Conservation (phyloP, 64 coral and sea anemone species). For the Montipora foliosa region DNA sequence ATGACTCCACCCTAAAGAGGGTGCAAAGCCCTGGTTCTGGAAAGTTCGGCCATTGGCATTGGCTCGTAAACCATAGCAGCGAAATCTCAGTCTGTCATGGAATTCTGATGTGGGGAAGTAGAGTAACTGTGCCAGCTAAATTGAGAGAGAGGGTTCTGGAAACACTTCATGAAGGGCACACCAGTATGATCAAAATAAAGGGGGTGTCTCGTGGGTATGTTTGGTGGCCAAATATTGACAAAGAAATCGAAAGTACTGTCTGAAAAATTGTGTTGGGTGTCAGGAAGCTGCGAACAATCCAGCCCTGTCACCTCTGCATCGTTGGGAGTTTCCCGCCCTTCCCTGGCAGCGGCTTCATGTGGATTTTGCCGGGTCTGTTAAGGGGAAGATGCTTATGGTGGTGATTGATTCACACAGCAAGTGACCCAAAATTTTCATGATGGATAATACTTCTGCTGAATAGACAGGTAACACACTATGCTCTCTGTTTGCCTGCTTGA, state of each 20-base stretch:
- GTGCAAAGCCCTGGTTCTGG: neutral
- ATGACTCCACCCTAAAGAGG: neutral
- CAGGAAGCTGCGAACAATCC: no score
- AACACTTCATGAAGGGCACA: neutral
- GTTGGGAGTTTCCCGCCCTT: no score
- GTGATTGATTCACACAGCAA: neutral
- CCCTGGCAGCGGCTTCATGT: no score
- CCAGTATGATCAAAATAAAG: neutral
- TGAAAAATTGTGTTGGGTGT: no score
- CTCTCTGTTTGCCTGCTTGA: neutral
- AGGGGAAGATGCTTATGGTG: neutral
- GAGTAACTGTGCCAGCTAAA: neutral
- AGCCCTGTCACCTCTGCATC: no score
- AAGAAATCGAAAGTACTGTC: no score
- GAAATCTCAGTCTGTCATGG: constrained; percentile 3
- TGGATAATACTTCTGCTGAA: neutral
- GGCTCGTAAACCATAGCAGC: constrained; percentile 26
- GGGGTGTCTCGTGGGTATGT: neutral
- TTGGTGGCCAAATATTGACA: no score
- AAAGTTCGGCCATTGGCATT: neutral
- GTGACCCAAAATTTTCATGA: neutral
- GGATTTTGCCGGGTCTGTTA: no score
- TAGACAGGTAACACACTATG: neutral
- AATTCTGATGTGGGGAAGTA: constrained; percentile 48
- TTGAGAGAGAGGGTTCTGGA: neutral